Evolutionary conservation across 2,797 vertebrate species (phyloP).

Genomic region (Meda fulgida): DNA sequence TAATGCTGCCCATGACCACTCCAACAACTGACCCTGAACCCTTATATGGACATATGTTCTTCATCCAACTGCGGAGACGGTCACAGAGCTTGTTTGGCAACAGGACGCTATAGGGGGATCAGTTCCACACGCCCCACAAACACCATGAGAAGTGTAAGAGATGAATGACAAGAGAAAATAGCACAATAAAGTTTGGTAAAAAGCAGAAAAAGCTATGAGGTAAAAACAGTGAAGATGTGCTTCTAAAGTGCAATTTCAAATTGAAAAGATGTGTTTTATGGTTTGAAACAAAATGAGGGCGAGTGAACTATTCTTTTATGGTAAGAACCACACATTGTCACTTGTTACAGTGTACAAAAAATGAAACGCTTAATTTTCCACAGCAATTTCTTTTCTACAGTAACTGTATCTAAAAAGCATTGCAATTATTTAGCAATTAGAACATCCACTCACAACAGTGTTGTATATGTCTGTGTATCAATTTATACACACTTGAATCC

Average conservation of each 20-base stretch:
- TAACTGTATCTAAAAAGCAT: not conserved
- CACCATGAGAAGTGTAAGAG: not conserved
- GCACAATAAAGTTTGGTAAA: not conserved
- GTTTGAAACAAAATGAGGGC: not conserved
- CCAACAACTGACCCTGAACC: slow-evolving; percentile 10
- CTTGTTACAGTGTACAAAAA: not conserved
- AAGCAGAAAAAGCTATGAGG: not conserved
- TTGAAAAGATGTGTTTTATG: not conserved
- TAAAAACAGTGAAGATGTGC: not conserved
- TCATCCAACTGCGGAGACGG: not conserved
- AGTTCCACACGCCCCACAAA: not conserved
- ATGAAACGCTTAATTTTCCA: not conserved
- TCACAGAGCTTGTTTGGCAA: slow-evolving; percentile 10
- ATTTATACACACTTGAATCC: slow-evolving; percentile 25
- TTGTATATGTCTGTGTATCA: not conserved
- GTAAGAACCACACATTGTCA: not conserved
- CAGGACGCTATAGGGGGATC: slow-evolving; percentile 11
- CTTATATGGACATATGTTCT: not conserved
- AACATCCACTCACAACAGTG: not conserved
- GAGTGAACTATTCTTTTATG: not conserved
- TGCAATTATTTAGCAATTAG: not conserved
- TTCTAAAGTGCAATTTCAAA: not conserved
- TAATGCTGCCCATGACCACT: not conserved
- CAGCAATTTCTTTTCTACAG: not conserved
- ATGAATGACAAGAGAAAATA: not conserved